phyloP scores from a whole-genome alignment of 1,140 invertebrate genomes.

The Diprion similis region DNA sequence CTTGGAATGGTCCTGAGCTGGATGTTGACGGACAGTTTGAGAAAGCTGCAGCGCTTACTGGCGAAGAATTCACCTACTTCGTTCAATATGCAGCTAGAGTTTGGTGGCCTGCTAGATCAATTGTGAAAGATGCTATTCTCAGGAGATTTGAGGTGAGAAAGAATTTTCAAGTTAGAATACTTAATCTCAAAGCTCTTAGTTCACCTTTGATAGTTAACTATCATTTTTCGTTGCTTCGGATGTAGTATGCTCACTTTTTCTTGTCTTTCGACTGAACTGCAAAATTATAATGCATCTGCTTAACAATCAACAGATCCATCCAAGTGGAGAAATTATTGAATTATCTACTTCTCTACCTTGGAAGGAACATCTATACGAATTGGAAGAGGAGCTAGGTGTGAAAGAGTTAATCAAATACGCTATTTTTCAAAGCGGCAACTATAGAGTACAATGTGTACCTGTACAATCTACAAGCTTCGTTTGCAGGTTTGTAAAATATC shows the following conservation, averaged over 20 bases:
- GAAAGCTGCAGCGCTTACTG: slow-evolving; percentile 81
- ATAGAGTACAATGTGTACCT: slow-evolving; percentile 86
- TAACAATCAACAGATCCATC: slow-evolving; percentile 58
- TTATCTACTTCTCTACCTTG: slow-evolving; percentile 79
- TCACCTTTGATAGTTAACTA: not conserved
- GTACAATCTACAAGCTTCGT: slow-evolving; percentile 76
- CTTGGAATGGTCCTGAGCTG: slow-evolving; percentile 79
- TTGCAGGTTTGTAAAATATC: slow-evolving; percentile 67
- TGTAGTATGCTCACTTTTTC: not conserved
- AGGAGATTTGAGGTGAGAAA: slow-evolving; percentile 65
- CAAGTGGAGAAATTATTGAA: slow-evolving; percentile 81
- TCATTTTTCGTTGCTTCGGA: too few species aligned
- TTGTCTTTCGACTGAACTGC: not conserved
- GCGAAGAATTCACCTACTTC: slow-evolving; percentile 80
- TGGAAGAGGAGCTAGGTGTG: slow-evolving; percentile 81
- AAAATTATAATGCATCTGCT: too few species aligned
- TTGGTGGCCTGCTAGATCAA: slow-evolving; percentile 85
- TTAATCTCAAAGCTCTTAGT: not conserved
- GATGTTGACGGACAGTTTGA: slow-evolving; percentile 69
- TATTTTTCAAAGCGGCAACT: slow-evolving; percentile 74
- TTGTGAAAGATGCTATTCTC: slow-evolving; percentile 76
- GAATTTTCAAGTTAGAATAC: not conserved
- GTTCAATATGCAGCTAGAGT: slow-evolving; percentile 73
- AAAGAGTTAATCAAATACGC: slow-evolving; percentile 77
- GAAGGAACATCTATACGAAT: slow-evolving; percentile 84